These are phyloP conservation scores for Gyps fulvus DNA, from an alignment of 2,113 vertebrate genomes.

Conservation along the genomic window DNA sequence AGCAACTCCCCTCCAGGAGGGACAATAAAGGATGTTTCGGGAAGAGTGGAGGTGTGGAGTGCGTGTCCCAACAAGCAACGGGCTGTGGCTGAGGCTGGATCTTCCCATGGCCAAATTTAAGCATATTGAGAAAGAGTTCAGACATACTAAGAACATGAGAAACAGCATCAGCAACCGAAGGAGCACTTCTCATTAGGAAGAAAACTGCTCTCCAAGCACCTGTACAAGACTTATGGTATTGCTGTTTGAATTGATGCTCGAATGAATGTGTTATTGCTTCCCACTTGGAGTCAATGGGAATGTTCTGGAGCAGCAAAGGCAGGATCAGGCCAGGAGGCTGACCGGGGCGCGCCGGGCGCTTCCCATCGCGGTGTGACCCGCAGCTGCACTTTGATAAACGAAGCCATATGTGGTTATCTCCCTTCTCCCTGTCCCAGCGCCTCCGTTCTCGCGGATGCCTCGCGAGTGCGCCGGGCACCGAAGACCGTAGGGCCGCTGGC, in stretches of 20 bases:
- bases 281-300: neutral
- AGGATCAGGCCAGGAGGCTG: neutral
- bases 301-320: neutral
- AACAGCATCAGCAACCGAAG: neutral
- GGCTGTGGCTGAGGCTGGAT: neutral
- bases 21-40: neutral
- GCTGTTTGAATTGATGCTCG: accelerated
- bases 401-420: slow-evolving; percentile 34
- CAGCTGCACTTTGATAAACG: slow-evolving; percentile 39
- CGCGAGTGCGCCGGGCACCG: neutral
- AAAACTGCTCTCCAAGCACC: neutral
- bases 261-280: neutral
- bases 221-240: accelerated
- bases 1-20: neutral
- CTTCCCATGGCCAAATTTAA: neutral
- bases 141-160: neutral
- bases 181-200: accelerated
- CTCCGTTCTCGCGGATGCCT: neutral
- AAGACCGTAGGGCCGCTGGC: neutral
- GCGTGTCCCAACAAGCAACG: accelerated
- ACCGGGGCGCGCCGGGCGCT: neutral
- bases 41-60: neutral
- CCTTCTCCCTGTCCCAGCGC: neutral
- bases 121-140: neutral
- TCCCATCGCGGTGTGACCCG: neutral